Evolutionary conservation across 2,888 invertebrate genomes (phyloP).

Genomic region (Apotomis betuletana): DNA sequence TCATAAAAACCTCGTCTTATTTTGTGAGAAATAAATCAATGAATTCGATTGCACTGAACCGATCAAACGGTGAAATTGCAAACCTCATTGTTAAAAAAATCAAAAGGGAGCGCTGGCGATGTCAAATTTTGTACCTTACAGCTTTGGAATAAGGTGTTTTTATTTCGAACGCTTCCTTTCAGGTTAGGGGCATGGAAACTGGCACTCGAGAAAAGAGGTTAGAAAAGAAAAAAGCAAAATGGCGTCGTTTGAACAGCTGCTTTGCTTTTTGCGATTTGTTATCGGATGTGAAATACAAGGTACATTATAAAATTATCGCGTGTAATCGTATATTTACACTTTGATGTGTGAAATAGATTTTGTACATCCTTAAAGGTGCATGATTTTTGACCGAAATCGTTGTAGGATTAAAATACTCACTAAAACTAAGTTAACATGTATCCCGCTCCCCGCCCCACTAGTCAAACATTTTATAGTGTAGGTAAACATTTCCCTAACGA

Average conservation of each 20-base stretch:
- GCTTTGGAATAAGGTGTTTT: slow-evolving; percentile 47
- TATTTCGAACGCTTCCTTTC: slow-evolving; percentile 49
- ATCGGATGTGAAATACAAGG: slow-evolving; percentile 44
- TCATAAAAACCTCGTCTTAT: slow-evolving; percentile 40
- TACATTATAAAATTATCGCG: slow-evolving; percentile 29
- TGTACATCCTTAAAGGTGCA: slow-evolving; percentile 10
- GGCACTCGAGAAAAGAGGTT: slow-evolving; percentile 60
- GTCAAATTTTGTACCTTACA: background rate
- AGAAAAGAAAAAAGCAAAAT: slow-evolving; percentile 55
- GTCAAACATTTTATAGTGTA: too few relatives aligned
- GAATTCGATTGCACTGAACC: slow-evolving; percentile 41
- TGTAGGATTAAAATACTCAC: background rate
- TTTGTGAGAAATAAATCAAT: slow-evolving; percentile 41
- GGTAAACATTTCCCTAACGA: too few relatives aligned
- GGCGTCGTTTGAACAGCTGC: slow-evolving; percentile 69
- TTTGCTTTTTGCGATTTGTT: slow-evolving; percentile 57
- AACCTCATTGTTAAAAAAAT: slow-evolving; percentile 40
- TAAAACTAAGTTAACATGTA: too few relatives aligned
- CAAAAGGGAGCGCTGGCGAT: slow-evolving; percentile 30
- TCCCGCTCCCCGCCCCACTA: too few relatives aligned
- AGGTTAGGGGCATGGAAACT: slow-evolving; percentile 60
- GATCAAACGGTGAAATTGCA: slow-evolving; percentile 42
- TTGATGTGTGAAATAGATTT: slow-evolving; percentile 27
- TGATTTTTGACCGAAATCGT: background rate
- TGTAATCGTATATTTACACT: slow-evolving; percentile 36